Base-by-base conservation (phyloP, 2,797 vertebrate species). In the Pangasius sanitwongsei region DNA sequence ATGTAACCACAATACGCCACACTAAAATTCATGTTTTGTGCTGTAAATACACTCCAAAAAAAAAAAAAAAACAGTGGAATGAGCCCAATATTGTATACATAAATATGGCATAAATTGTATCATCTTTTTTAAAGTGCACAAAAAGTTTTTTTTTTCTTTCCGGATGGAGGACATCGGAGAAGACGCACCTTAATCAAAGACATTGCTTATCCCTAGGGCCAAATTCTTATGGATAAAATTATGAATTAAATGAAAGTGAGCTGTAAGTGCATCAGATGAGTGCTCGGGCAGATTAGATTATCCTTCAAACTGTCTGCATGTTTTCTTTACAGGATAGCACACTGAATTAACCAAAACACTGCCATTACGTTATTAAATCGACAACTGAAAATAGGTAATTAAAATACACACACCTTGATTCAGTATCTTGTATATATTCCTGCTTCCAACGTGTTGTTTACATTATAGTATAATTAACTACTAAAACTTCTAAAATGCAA, bases 251-350 rank as follows among this genome's bases (percentile, higher is more conserved):
- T 85, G 25, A 34, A 85, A 34, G 67, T 34, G n/a, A 69, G 83
- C 37, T 50, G 44, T 85, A 85, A 69, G 82, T 6, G 41, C 31
- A 83, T n/a, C 15, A 31, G 48, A 50, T 31, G 18, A 37, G 18
- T 20, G 59, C 16, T 34, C 2, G 4, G 2, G 31, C 18, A 53
- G n/a, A 53, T 70, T 53, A 53, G n/a, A 53, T 70, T 34, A 85
- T 70, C 8, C 44, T 69, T 50, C 59, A 84, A 84, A 84, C 61
- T 48, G 44, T 44, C 41, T 85, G 44, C 48, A 55, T 85, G 65
- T 53, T 69, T 69, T 20, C 44, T 34, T 23, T 13, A 69, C n/a
- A 23, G n/a, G 3, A 50, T 6, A 65, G 57, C 41, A 16, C 61
- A 18, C n/a, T 12, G 13, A 50, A 69, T n/a, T 5, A 85, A 69